Percentiles rank a stretch among this genome's conserved stretches.
phyloP scores from a whole-genome alignment of 2,888 invertebrate genomes.

The Aphidius colemani region DNA sequence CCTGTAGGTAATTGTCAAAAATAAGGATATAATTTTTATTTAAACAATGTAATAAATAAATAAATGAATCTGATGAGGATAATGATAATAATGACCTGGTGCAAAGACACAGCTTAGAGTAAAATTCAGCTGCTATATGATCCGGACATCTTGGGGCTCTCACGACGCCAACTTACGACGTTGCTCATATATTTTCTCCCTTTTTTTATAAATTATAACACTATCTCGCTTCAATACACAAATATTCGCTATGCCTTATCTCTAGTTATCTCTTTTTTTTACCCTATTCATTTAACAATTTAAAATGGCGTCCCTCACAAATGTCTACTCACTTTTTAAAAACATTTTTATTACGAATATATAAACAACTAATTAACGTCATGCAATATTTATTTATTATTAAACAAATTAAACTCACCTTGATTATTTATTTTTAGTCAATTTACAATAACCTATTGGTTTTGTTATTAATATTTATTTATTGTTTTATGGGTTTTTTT shows the following conservation, averaged over 20 bases:
- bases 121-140: conserved; percentile 44
- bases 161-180: conserved; percentile 51
- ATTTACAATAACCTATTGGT: background rate
- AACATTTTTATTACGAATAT: too few relatives aligned
- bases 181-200: conserved; percentile 36
- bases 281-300: background rate
- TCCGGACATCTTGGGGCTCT: conserved; percentile 51
- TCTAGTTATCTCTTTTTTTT: too few relatives aligned
- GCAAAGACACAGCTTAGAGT: too few relatives aligned
- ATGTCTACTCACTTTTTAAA: too few relatives aligned
- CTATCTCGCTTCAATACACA: background rate
- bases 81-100: too few relatives aligned
- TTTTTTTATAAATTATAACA: background rate
- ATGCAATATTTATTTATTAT: background rate
- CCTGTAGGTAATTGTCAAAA: too few relatives aligned
- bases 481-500: background rate
- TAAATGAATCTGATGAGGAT: too few relatives aligned
- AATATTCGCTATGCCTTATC: background rate
- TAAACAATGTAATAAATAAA: too few relatives aligned
- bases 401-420: background rate
- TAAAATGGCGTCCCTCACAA: conserved; percentile 7
- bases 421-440: background rate
- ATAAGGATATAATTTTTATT: too few relatives aligned
- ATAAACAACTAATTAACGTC: background rate
- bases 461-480: background rate